Conservation (phyloP, 2,113 vertebrate species). For the Calyptommatus sinebrachiatus region DNA sequence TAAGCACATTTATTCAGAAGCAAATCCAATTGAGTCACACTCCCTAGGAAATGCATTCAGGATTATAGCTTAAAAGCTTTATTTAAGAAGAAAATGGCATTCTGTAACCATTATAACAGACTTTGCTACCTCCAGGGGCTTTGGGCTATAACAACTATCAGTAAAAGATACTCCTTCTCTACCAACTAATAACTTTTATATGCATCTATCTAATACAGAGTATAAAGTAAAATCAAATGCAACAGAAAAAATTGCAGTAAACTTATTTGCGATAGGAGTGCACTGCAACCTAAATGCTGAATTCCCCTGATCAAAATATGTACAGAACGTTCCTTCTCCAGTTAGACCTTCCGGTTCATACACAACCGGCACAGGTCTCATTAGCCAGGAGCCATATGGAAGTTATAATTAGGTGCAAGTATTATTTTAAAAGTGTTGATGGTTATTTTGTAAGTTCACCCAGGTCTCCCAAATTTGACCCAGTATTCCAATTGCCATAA, state of each 20-base stretch:
- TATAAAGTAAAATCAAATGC: not conserved
- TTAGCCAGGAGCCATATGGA: too few species aligned
- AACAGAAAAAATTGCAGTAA: not conserved
- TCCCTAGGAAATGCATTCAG: not conserved
- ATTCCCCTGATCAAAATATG: too few species aligned
- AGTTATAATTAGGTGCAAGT: too few species aligned
- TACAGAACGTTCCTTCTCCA: too few species aligned
- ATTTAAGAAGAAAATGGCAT: not conserved
- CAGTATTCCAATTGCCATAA: too few species aligned
- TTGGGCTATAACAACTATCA: too few species aligned
- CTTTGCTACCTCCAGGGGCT: too few species aligned
- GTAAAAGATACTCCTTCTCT: not conserved
- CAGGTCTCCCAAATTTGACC: too few species aligned
- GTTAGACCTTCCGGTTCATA: too few species aligned
- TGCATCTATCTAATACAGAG: not conserved
- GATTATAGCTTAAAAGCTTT: not conserved
- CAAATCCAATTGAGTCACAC: not conserved
- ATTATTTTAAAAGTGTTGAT: too few species aligned
- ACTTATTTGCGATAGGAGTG: not conserved
- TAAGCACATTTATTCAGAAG: not conserved
- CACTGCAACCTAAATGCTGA: not conserved
- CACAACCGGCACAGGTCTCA: too few species aligned
- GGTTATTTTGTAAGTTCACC: too few species aligned
- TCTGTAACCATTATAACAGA: not conserved
- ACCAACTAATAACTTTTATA: not conserved